Percentiles rank a stretch among this genome's conserved stretches.
These are phyloP conservation scores for Druon quercuslanigerum DNA, from an alignment of 1,140 invertebrate genomes.

Conservation along the genomic window DNA sequence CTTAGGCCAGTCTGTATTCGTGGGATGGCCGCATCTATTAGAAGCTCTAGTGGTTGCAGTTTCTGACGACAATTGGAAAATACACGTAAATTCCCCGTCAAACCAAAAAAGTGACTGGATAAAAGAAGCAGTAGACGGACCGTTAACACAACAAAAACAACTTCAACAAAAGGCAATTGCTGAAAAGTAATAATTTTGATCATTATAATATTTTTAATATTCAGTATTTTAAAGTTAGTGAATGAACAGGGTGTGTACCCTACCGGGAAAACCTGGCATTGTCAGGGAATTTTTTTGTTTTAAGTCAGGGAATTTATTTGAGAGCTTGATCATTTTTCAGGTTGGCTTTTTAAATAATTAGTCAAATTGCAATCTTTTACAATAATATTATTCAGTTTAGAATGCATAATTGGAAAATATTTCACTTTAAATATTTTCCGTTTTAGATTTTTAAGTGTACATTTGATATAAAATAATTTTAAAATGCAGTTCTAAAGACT, in stretches of 20 bases:
- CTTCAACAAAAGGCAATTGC: background rate
- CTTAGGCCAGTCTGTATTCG: slow-evolving; percentile 85
- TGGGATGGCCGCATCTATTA: slow-evolving; percentile 92
- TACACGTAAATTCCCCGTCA: slow-evolving; percentile 35
- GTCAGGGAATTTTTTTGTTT: too few species aligned
- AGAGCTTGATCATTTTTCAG: too few species aligned
- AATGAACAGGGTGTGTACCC: background rate
- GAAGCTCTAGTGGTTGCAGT: slow-evolving; percentile 77
- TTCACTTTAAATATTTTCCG: too few species aligned
- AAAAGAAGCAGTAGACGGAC: slow-evolving; percentile 10
- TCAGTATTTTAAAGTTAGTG: slow-evolving; percentile 42
- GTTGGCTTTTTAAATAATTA: too few species aligned
- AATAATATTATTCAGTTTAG: too few species aligned
- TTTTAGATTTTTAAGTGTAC: too few species aligned
- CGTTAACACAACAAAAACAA: slow-evolving; percentile 32
- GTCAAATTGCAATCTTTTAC: too few species aligned
- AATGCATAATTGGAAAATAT: too few species aligned
- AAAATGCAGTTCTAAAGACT: too few species aligned
- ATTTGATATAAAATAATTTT: too few species aligned
- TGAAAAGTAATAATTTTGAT: background rate
- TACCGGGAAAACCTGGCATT: too few species aligned
- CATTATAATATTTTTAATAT: background rate
- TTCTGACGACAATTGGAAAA: slow-evolving; percentile 48
- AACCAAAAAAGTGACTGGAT: slow-evolving; percentile 31
- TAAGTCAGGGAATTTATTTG: too few species aligned